These are phyloP conservation scores for Miltochrista miniata DNA, from an alignment of 2,888 invertebrate genomes.

Conservation along the genomic window DNA sequence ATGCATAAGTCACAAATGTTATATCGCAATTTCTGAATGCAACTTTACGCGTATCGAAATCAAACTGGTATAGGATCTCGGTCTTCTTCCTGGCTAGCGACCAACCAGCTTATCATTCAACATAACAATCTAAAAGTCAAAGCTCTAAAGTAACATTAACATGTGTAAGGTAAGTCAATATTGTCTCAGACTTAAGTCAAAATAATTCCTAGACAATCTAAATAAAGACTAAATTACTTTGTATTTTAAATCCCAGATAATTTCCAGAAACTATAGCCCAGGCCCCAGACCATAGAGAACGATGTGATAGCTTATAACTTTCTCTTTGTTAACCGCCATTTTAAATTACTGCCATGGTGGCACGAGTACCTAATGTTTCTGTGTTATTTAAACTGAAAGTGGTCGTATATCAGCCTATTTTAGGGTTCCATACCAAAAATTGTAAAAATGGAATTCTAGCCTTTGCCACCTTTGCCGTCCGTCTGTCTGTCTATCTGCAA, in stretches of 20 bases:
- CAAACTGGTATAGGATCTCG: too few species aligned
- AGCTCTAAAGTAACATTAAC: neutral
- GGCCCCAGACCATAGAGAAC: constrained; percentile 73
- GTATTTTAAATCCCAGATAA: constrained; percentile 41
- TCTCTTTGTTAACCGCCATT: constrained; percentile 81
- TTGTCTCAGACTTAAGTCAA: constrained; percentile 9
- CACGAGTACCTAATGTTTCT: constrained; percentile 69
- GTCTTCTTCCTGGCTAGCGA: too few species aligned
- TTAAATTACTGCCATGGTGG: constrained; percentile 79
- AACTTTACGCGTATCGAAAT: too few species aligned
- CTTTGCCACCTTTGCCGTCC: too few species aligned
- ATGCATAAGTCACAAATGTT: too few species aligned
- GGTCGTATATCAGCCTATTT: too few species aligned
- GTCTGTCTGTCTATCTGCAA: too few species aligned
- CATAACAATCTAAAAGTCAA: neutral
- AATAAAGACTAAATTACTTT: constrained; percentile 38
- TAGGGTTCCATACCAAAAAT: too few species aligned
- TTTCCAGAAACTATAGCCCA: constrained; percentile 60
- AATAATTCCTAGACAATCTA: constrained; percentile 30
- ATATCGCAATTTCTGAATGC: too few species aligned
- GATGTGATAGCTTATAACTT: constrained; percentile 78
- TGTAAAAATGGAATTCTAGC: too few species aligned
- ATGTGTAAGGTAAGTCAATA: neutral
- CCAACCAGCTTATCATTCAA: too few species aligned
- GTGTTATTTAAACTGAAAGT: constrained; percentile 68